Evolutionary conservation across 2,888 invertebrate genomes (phyloP).

Genomic region (Lapara coniferarum): DNA sequence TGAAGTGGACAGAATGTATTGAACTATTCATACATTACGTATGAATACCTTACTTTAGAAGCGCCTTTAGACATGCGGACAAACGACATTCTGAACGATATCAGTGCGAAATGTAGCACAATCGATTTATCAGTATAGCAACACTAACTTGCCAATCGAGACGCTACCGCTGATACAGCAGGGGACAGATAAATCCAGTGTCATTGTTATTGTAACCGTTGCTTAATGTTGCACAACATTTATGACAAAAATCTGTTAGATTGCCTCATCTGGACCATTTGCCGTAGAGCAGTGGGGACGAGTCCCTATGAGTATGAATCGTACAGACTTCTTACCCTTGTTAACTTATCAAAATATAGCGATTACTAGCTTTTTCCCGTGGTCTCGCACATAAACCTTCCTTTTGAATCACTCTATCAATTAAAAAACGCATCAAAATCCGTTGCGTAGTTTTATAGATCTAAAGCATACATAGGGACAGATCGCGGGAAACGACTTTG

Average conservation of each 20-base stretch:
- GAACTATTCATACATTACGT: no score
- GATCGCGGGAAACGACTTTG: no score
- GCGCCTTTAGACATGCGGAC: background rate
- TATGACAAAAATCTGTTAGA: background rate
- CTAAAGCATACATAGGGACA: no score
- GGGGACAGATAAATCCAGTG: constrained; percentile 8
- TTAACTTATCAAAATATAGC: no score
- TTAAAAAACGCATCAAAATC: no score
- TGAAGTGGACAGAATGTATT: no score
- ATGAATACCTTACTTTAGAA: no score
- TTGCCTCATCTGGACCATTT: background rate
- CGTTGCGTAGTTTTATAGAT: no score
- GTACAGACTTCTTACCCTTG: no score
- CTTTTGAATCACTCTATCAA: no score
- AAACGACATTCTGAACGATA: background rate
- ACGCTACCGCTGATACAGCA: background rate
- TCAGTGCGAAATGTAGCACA: background rate
- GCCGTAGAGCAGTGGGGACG: background rate
- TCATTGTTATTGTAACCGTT: background rate
- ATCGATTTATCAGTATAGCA: background rate
- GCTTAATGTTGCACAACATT: background rate
- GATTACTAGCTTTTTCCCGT: no score
- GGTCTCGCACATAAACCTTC: no score
- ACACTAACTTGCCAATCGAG: background rate
- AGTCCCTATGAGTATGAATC: background rate